Conservation (phyloP, 1,140 invertebrate species). For the Leptoteleia sp. region DNA sequence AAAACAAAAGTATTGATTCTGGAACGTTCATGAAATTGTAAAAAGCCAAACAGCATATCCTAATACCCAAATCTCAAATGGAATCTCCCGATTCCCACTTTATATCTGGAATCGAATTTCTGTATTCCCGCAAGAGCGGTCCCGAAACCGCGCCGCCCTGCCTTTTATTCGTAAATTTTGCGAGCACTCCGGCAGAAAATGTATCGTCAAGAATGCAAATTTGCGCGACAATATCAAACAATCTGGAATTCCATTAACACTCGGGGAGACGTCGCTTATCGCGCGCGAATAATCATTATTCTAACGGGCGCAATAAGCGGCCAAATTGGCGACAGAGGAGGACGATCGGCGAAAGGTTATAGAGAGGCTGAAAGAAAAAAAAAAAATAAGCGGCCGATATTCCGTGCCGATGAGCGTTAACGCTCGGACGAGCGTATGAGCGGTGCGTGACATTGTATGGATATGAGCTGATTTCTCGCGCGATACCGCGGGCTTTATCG, state of each 20-base stretch:
- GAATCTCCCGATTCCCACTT: constrained; percentile 16
- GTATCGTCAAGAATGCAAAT: constrained; percentile 35
- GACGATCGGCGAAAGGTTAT: constrained; percentile 14
- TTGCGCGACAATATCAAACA: constrained; percentile 49
- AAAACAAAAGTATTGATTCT: no score
- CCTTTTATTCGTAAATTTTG: constrained; percentile 12
- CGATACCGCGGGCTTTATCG: constrained; percentile 57
- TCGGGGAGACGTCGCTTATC: constrained; percentile 16
- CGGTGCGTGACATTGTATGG: constrained; percentile 80
- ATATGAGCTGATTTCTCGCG: constrained; percentile 78
- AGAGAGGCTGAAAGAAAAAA: no score
- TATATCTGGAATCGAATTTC: constrained; percentile 11
- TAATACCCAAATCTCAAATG: constrained; percentile 24
- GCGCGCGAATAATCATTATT: constrained; percentile 31
- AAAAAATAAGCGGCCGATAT: constrained; percentile 58
- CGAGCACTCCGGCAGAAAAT: constrained; percentile 22
- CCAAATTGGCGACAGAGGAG: constrained; percentile 57
- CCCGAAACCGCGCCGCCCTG: neutral
- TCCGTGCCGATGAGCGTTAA: constrained; percentile 58
- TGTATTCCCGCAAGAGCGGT: constrained; percentile 14
- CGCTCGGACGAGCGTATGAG: constrained; percentile 63
- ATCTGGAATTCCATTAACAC: constrained; percentile 45
- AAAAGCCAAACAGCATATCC: constrained; percentile 7
- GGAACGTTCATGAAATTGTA: neutral
- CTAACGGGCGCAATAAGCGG: constrained; percentile 47